Base-by-base conservation (phyloP, 1,140 invertebrate genomes). In the Mamestra configurata region DNA sequence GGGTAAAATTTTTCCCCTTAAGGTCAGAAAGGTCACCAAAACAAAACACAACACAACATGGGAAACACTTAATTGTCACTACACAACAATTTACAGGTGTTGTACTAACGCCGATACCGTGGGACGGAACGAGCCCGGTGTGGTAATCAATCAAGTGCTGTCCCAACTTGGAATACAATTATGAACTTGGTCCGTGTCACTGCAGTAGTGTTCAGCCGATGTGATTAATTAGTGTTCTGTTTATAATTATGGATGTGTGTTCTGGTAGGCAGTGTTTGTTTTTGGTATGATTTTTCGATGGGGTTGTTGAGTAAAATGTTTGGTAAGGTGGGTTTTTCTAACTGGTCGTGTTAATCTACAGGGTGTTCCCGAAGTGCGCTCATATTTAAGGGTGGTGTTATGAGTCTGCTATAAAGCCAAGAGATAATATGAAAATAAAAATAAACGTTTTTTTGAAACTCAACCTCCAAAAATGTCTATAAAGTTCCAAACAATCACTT, bases 141-240 rank as follows among this genome's bases (percentile, higher is more conserved):
- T 68, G 83, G 86, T 91, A 92, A 93, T 93, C 92, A 92, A 93
- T 93, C 92, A 93, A 91, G 86, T 77, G 86, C 81, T 87, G 89
- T 90, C 91, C 86, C 89, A 90, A 90, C 89, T 92, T 85, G 79
- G 88, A 92, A 93, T 93, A 92, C 91, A 93, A 93, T 93, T 93
- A 92, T 93, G 91, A 93, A 93, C 91, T 93, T 92, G 89, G 90
- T 87, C 88, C 84, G 79, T 93, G 91, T 92, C 92, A 89, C 84
- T 86, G 84, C 83, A 83, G 82, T 84, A 88, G 82, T 89, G 85
- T 88, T 84, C 83, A 81, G 81, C 83, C 79, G 73, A 82, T 82
- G 84, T 92, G 90, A 93, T 93, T 92, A 92, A 93, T 93, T 92
- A 90, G 84, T 82, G 83, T 79, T 84, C 53, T 82, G 76, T 81